phyloP scores from a whole-genome alignment of 2,797 vertebrate species.

The Sebastes itinus region DNA sequence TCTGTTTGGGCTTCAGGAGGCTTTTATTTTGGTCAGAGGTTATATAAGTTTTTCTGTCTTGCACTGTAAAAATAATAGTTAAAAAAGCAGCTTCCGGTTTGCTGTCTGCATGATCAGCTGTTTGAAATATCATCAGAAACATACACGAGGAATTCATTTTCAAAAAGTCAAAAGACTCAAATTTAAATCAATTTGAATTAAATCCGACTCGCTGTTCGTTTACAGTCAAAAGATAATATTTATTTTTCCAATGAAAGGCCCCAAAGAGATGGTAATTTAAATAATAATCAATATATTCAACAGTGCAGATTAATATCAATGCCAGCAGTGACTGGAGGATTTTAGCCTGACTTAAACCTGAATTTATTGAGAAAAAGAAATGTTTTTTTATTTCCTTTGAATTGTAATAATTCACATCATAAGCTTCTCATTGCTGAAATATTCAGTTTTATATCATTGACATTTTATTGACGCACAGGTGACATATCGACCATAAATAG shows the following conservation, averaged over 20 bases:
- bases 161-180: background rate
- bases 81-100: background rate
- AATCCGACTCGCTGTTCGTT: background rate
- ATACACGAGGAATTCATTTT: background rate
- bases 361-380: background rate
- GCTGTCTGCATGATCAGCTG: background rate
- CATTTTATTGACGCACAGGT: background rate
- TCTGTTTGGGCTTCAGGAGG: constrained; percentile 3
- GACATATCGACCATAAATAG: background rate
- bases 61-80: background rate
- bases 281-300: background rate
- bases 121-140: background rate
- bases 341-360: background rate
- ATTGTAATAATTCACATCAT: background rate
- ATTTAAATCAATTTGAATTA: background rate
- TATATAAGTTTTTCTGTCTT: background rate
- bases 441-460: background rate
- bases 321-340: background rate
- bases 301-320: background rate
- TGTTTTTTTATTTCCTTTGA: background rate
- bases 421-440: background rate
- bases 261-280: background rate
- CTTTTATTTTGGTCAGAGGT: constrained; percentile 18
- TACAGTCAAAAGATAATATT: background rate
- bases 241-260: constrained; percentile 5